Conservation (phyloP, 2,888 invertebrate genomes). For the Priocnemis perturbator region DNA sequence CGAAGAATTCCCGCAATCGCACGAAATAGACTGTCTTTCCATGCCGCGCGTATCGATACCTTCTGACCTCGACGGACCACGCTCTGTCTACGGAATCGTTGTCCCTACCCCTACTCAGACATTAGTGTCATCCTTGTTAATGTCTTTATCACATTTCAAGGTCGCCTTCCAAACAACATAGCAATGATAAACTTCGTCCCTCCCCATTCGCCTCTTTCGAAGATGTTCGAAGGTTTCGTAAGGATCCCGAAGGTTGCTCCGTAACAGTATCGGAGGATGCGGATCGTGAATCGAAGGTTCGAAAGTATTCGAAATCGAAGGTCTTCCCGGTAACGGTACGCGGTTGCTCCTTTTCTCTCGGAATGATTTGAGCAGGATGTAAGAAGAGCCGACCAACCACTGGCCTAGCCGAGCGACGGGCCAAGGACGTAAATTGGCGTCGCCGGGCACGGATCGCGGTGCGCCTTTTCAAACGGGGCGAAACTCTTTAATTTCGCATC, state of each 20-base stretch:
- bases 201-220: too few relatives aligned
- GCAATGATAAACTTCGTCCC: too few relatives aligned
- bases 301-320: slow-evolving; percentile 31
- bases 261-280: too few relatives aligned
- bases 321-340: slow-evolving; percentile 9
- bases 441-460: slow-evolving; percentile 59
- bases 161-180: too few relatives aligned
- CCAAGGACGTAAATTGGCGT: slow-evolving; percentile 69
- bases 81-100: background rate
- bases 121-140: too few relatives aligned
- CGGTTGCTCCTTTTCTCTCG: slow-evolving; percentile 1
- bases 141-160: too few relatives aligned
- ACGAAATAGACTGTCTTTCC: background rate
- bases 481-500: slow-evolving; percentile 74
- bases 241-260: too few relatives aligned
- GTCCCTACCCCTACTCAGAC: too few relatives aligned
- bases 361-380: slow-evolving; percentile 20
- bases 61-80: background rate
- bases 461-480: slow-evolving; percentile 66
- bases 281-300: background rate
- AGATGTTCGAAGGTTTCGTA: too few relatives aligned
- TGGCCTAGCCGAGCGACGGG: slow-evolving; percentile 25
- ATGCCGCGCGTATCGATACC: slow-evolving; percentile 3
- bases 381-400: slow-evolving; percentile 44
- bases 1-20: slow-evolving; percentile 11